Conservation (phyloP, 1,140 invertebrate genomes). For the Heliconius nattereri region DNA sequence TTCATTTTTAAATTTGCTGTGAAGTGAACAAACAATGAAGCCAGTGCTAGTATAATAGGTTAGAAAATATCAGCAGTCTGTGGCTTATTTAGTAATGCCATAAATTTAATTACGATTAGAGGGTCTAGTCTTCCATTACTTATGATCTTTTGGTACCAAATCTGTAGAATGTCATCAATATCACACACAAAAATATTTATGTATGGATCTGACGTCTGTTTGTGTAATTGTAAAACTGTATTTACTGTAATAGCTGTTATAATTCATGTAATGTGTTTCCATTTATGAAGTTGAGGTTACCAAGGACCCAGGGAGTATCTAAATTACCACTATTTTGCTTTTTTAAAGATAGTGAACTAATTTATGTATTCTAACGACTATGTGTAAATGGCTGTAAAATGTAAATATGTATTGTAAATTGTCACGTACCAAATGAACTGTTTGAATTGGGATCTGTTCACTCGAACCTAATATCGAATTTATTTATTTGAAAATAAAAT, state of each 20-base stretch:
- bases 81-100: constrained; percentile 21
- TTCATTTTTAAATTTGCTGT: constrained; percentile 14
- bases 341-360: constrained; percentile 27
- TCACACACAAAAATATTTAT: not conserved
- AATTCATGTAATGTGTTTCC: not conserved
- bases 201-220: not conserved
- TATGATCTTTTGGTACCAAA: constrained; percentile 29
- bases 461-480: constrained; percentile 8
- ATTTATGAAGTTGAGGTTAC: not conserved
- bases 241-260: not conserved
- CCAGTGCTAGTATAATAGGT: constrained; percentile 22
- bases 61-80: constrained; percentile 8
- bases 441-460: not conserved
- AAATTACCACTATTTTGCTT: constrained; percentile 30
- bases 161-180: constrained; percentile 13
- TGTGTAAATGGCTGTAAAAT: constrained; percentile 3
- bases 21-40: constrained; percentile 16
- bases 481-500: constrained; percentile 29
- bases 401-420: constrained; percentile 20
- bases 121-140: constrained; percentile 24
- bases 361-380: constrained; percentile 7
- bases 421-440: not conserved
- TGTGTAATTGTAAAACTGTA: not conserved
- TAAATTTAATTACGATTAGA: constrained; percentile 9
- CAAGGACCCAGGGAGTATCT: constrained; percentile 5